Percentiles rank a stretch among this genome's conserved stretches.
phyloP scores from a whole-genome alignment of 2,888 invertebrate genomes.

The Lydus trimaculatus region DNA sequence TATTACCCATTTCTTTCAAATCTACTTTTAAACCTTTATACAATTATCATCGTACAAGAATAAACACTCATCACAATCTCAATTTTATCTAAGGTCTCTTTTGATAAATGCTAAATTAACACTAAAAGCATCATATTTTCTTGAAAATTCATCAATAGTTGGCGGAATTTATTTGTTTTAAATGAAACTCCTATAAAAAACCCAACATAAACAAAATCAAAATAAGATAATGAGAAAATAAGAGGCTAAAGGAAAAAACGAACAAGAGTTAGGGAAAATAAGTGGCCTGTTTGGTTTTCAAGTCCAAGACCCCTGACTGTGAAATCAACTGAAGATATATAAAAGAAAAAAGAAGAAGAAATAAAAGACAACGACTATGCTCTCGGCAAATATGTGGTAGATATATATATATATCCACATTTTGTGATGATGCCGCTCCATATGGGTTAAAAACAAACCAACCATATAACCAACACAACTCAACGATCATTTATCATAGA shows the following conservation, averaged over 20 bases:
- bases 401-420: not conserved
- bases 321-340: conserved; percentile 36
- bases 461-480: not conserved
- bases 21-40: conserved; percentile 39
- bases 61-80: conserved; percentile 44
- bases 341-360: not conserved
- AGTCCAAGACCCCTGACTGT: conserved; percentile 38
- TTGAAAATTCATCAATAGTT: conserved; percentile 2
- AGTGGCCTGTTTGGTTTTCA: conserved; percentile 46
- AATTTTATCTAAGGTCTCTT: conserved; percentile 33
- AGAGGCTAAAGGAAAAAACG: not conserved
- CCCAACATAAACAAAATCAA: not conserved
- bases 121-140: conserved; percentile 6
- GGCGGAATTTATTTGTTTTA: conserved; percentile 21
- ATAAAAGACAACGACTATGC: not conserved
- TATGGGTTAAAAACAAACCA: conserved; percentile 24
- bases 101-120: conserved; percentile 20
- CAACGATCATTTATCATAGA: conserved; percentile 1
- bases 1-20: conserved; percentile 6
- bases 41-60: conserved; percentile 43
- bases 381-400: conserved; percentile 29
- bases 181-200: not conserved
- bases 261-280: not conserved
- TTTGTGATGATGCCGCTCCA: conserved; percentile 21
- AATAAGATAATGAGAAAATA: conserved; percentile 1